These are phyloP conservation scores for Acanthurus leucopareius DNA, from an alignment of 2,797 vertebrate species.

Conservation along the genomic window DNA sequence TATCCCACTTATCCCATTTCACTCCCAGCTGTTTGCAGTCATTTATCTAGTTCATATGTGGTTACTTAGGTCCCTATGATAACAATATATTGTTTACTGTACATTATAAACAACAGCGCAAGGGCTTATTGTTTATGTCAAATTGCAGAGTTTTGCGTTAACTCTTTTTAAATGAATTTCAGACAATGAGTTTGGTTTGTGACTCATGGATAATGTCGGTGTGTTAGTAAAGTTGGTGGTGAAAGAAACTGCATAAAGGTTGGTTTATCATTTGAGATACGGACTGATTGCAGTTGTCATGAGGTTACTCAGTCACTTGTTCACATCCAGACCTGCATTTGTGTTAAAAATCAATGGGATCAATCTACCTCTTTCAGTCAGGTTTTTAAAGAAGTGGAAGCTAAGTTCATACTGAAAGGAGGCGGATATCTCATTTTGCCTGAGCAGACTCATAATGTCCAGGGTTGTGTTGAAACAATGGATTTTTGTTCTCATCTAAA, in stretches of 20 bases:
- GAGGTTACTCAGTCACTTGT: constrained; percentile 59
- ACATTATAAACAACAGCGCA: constrained; percentile 29
- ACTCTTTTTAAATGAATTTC: constrained; percentile 13
- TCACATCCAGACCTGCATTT: constrained; percentile 44
- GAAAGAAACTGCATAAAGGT: constrained; percentile 24
- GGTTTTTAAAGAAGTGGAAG: constrained; percentile 51
- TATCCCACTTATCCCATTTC: constrained; percentile 73
- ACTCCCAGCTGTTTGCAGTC: constrained; percentile 73
- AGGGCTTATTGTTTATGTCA: background rate
- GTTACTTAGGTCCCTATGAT: constrained; percentile 45
- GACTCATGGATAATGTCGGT: background rate
- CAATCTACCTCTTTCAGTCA: constrained; percentile 46
- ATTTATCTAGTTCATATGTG: constrained; percentile 39
- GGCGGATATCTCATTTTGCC: constrained; percentile 62
- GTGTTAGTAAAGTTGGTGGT: constrained; percentile 30
- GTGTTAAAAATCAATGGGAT: constrained; percentile 52
- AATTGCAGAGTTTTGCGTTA: background rate
- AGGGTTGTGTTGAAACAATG: constrained; percentile 55
- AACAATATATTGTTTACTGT: constrained; percentile 38
- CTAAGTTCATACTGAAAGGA: constrained; percentile 55
- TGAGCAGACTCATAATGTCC: constrained; percentile 67
- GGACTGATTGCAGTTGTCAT: constrained; percentile 35
- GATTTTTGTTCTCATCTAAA: constrained; percentile 54
- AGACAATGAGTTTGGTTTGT: background rate
- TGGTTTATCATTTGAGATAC: constrained; percentile 36